Evolutionary conservation across 2,113 vertebrate species (phyloP).

Genomic region (Pachypanchax playfairii): DNA sequence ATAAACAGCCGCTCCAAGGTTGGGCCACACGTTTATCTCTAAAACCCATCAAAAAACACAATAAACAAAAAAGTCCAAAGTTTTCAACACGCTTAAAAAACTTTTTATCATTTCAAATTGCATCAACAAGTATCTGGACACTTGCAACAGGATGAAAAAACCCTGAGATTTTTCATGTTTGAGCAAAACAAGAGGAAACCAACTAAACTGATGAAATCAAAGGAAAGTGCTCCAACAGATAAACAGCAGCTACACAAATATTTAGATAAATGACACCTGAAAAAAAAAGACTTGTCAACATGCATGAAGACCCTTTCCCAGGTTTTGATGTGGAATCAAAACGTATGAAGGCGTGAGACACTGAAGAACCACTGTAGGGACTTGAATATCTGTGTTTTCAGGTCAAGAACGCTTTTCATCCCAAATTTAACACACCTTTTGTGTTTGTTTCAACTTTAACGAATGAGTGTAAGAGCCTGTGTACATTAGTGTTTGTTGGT

Average conservation of each 20-base stretch:
- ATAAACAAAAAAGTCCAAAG: not conserved
- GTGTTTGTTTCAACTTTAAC: conserved; percentile 24
- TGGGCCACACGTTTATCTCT: too few species aligned
- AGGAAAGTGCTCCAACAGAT: conserved; percentile 33
- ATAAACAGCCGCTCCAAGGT: too few species aligned
- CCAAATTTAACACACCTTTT: conserved; percentile 14
- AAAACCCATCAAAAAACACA: conserved; percentile 4
- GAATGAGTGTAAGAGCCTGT: conserved; percentile 21
- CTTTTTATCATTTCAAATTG: conserved; percentile 16
- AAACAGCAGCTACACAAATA: conserved; percentile 51
- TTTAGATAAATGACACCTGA: conserved; percentile 35
- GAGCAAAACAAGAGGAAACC: conserved; percentile 44
- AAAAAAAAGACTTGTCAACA: conserved; percentile 8
- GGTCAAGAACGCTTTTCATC: conserved; percentile 15
- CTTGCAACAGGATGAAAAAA: not conserved
- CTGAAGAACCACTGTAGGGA: not conserved
- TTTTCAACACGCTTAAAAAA: conserved; percentile 19
- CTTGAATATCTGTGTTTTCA: not conserved
- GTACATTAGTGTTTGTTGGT: too few species aligned
- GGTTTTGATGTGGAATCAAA: not conserved
- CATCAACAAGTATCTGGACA: conserved; percentile 26
- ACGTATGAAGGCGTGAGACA: not conserved
- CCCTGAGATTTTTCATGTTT: conserved; percentile 12
- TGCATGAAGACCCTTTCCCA: conserved; percentile 1
- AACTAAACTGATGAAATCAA: conserved; percentile 53